A percentile compares a stretch with the other conserved stretches of the same genome.
phyloP scores from a whole-genome alignment of 2,888 invertebrate genomes.

The Eristalinus sepulchralis region DNA sequence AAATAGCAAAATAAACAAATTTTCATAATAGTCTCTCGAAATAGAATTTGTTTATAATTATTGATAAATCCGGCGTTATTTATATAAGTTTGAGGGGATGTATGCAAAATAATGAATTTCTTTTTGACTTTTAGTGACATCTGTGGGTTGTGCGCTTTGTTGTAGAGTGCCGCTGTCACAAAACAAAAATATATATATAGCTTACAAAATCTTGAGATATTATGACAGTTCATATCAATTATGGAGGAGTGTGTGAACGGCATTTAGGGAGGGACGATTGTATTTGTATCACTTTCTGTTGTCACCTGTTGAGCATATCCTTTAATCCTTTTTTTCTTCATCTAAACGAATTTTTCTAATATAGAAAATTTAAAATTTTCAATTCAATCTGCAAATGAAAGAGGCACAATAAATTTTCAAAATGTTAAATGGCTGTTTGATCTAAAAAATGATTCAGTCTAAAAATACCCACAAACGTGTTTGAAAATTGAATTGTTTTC shows the following conservation, averaged over 20 bases:
- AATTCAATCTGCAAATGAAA: too few species aligned
- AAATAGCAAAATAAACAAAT: conserved; percentile 4
- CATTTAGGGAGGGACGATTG: too few species aligned
- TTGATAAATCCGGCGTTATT: conserved; percentile 19
- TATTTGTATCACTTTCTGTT: too few species aligned
- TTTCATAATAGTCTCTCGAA: conserved; percentile 23
- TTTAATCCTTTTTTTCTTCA: too few species aligned
- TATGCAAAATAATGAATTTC: conserved; percentile 4
- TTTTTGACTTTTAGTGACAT: conserved; percentile 29
- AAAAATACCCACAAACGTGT: too few species aligned
- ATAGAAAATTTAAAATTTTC: too few species aligned
- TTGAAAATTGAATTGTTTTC: too few species aligned
- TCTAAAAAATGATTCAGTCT: too few species aligned
- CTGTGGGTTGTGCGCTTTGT: conserved; percentile 31
- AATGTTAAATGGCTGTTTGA: too few species aligned
- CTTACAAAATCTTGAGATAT: conserved; percentile 7
- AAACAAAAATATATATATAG: background rate
- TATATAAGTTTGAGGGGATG: conserved; percentile 2
- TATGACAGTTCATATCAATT: background rate
- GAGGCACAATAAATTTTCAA: too few species aligned
- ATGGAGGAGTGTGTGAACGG: background rate
- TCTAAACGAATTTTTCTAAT: too few species aligned
- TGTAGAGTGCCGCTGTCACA: background rate
- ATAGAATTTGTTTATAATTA: conserved; percentile 39
- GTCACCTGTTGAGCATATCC: too few species aligned